Evolutionary conservation across 2,113 vertebrate species (phyloP), one percentile per base, ranked within the genome.

Genomic region (Rhodinocichla rosea): DNA sequence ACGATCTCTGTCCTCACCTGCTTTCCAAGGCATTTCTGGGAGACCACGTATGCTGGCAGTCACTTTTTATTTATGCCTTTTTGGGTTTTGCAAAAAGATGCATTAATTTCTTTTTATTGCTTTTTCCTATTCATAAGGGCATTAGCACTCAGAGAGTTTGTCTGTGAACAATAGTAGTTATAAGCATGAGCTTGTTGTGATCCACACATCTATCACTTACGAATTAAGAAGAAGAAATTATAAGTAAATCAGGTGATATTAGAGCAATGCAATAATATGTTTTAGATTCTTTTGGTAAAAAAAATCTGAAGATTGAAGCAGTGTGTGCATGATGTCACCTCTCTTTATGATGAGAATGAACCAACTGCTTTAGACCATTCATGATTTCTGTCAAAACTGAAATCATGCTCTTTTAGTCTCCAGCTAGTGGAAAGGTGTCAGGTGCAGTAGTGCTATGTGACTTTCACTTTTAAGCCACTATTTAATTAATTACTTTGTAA

Each of bases 401-500:
- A 20, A 92, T 59, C 21, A 74, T 52, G 33, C 17, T 91, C 28
- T 91, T 55, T 74, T 69, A 63, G 68, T 55, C 93, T 23, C 17
- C 26, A 63, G 9, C 6, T 44, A 57, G 47, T n/a, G 56, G 32
- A 37, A 55, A 94, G 49, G 27, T 45, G 16, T 68, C 50, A 60
- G 44, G 8, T 44, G 10, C 44, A 71, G 37, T 17, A n/a, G 9
- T 71, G 53, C 33, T 47, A 44, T 85, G n/a, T 75, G 83, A 69
- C 40, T 81, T 83, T 33, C 68, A 68, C 69, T 91, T 96, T 93
- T 71, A 96, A 96, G 75, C 44, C 65, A 57, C 50, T 95, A 32
- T 95, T 95, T 96, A 93, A 95, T 97, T 96, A 14, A 95, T 90
- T 27, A 86, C 42, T 92, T 94, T 82, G 70, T 74, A 92, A 81